phyloP scores from a whole-genome alignment of 2,888 invertebrate genomes.

The Caenorhabditis angaria region DNA sequence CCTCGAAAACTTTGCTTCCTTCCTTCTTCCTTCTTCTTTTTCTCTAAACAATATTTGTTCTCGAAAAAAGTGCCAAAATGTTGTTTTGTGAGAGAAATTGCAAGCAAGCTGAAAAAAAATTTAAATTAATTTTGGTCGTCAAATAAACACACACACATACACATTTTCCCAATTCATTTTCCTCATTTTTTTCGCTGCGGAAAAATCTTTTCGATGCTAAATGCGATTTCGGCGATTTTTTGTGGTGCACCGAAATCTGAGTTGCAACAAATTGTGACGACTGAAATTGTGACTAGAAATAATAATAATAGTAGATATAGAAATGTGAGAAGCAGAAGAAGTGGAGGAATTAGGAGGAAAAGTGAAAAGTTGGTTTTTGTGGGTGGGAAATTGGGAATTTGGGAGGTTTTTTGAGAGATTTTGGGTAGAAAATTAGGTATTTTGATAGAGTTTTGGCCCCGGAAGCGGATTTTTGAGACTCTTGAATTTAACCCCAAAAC shows the following conservation, averaged over 20 bases:
- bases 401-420: too few species aligned
- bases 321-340: slow-evolving; percentile 31
- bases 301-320: slow-evolving; percentile 15
- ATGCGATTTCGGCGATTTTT: slow-evolving; percentile 1
- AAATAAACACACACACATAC: neutral
- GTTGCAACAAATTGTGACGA: neutral
- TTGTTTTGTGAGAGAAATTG: too few species aligned
- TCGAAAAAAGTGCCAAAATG: too few species aligned
- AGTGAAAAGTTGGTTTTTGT: neutral
- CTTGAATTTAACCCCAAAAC: too few species aligned
- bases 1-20: too few species aligned
- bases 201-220: neutral
- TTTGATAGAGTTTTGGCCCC: too few species aligned
- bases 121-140: slow-evolving; percentile 2
- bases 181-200: neutral
- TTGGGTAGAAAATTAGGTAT: too few species aligned
- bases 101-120: neutral
- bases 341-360: slow-evolving; percentile 1
- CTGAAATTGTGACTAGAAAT: neutral
- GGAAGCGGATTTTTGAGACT: too few species aligned
- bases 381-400: too few species aligned
- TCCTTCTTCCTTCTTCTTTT: too few species aligned
- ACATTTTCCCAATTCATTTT: too few species aligned
- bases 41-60: too few species aligned
- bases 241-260: neutral